Evolutionary conservation across 2,888 invertebrate genomes (phyloP).

Genomic region (Carabus problematicus): DNA sequence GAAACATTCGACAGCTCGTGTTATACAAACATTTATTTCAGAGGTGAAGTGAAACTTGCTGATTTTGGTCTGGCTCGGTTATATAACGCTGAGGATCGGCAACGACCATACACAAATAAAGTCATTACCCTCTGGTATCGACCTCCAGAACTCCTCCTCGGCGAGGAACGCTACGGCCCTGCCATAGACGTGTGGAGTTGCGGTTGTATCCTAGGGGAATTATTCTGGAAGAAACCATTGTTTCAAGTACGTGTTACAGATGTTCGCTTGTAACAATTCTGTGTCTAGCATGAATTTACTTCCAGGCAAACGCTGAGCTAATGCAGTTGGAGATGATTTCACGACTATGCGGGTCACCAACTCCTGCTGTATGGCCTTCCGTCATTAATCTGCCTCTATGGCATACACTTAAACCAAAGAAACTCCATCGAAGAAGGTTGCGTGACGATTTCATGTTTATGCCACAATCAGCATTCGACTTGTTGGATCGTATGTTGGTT

Average conservation of each 20-base stretch:
- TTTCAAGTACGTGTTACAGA: slow-evolving; percentile 75
- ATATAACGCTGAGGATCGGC: slow-evolving; percentile 93
- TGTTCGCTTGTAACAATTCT: background rate
- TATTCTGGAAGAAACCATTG: slow-evolving; percentile 93
- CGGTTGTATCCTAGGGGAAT: slow-evolving; percentile 97
- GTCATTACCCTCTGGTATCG: slow-evolving; percentile 99
- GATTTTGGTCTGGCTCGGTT: slow-evolving; percentile 97
- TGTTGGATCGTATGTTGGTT: slow-evolving; percentile 95
- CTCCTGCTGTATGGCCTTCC: slow-evolving; percentile 95
- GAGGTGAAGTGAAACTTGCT: slow-evolving; percentile 98
- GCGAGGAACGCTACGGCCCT: slow-evolving; percentile 97
- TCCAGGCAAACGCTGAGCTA: slow-evolving; percentile 88
- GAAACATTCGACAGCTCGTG: background rate
- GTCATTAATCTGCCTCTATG: slow-evolving; percentile 93
- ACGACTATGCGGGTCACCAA: slow-evolving; percentile 92
- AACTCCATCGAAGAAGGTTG: slow-evolving; percentile 85
- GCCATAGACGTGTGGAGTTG: slow-evolving; percentile 99
- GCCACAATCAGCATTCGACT: slow-evolving; percentile 85
- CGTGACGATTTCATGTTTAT: slow-evolving; percentile 94
- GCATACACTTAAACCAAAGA: slow-evolving; percentile 90
- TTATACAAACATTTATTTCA: slow-evolving; percentile 58
- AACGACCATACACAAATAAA: slow-evolving; percentile 97
- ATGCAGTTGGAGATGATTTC: slow-evolving; percentile 95
- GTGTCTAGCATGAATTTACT: slow-evolving; percentile 20
- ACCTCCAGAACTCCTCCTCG: slow-evolving; percentile 94